phyloP scores from a whole-genome alignment of 2,888 invertebrate genomes.

The Dermolepida albohirtum region DNA sequence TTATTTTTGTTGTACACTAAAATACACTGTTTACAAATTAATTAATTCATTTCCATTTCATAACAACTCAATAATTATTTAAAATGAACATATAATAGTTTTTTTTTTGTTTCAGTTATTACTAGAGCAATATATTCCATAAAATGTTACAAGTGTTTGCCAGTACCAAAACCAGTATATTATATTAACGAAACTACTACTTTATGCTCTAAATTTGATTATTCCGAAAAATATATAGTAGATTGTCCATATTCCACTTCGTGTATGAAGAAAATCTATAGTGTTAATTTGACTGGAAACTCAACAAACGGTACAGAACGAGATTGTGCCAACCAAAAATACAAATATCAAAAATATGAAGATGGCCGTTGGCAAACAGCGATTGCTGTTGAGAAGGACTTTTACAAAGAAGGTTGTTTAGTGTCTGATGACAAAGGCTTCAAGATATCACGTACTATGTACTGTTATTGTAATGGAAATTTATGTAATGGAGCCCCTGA shows the following conservation, averaged over 20 bases:
- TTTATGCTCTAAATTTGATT: constrained; percentile 82
- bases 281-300: constrained; percentile 75
- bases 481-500: constrained; percentile 72
- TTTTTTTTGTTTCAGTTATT: constrained; percentile 35
- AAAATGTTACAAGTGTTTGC: constrained; percentile 81
- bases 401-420: constrained; percentile 79
- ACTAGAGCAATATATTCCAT: constrained; percentile 57
- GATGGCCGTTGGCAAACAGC: constrained; percentile 75
- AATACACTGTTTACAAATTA: too few relatives aligned
- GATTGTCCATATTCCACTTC: constrained; percentile 86
- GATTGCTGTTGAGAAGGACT: constrained; percentile 75
- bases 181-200: constrained; percentile 73
- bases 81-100: too few relatives aligned
- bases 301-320: constrained; percentile 72
- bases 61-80: too few relatives aligned
- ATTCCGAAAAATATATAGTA: constrained; percentile 75
- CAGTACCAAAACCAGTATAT: constrained; percentile 70
- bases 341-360: constrained; percentile 72
- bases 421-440: constrained; percentile 74
- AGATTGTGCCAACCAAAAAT: constrained; percentile 81
- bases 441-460: constrained; percentile 71
- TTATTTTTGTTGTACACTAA: too few relatives aligned
- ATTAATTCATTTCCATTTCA: too few relatives aligned
- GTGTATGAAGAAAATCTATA: constrained; percentile 82
- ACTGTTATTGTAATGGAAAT: constrained; percentile 81